Evolutionary conservation across 2,888 invertebrate genomes (phyloP).

Genomic region (Lobophora halterata): DNA sequence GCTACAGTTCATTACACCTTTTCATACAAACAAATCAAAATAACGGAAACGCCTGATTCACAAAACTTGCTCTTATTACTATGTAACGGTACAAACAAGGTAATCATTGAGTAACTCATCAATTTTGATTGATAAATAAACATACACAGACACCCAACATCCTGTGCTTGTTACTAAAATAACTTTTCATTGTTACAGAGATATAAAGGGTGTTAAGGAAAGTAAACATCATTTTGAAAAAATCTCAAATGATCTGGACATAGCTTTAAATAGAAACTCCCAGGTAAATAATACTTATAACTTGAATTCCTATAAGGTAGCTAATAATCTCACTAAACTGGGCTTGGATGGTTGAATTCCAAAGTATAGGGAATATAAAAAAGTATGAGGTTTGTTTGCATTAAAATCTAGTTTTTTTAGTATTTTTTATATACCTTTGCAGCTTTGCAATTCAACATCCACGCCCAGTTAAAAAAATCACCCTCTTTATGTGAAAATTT

Average conservation of each 20-base stretch:
- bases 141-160: constrained; percentile 30
- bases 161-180: constrained; percentile 21
- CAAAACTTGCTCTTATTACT: background rate
- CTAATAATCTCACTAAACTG: too few relatives aligned
- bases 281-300: constrained; percentile 84
- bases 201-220: constrained; percentile 95
- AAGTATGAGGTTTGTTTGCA: too few relatives aligned
- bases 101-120: constrained; percentile 30
- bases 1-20: too few relatives aligned
- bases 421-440: too few relatives aligned
- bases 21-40: background rate
- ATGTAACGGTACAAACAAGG: constrained; percentile 2
- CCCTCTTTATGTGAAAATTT: too few relatives aligned
- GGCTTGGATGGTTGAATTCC: too few relatives aligned
- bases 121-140: constrained; percentile 30
- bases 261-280: constrained; percentile 91
- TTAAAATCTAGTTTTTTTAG: too few relatives aligned
- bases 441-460: too few relatives aligned
- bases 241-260: constrained; percentile 94
- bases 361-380: too few relatives aligned
- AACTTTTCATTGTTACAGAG: constrained; percentile 79
- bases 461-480: too few relatives aligned
- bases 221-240: constrained; percentile 95
- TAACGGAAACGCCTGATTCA: too few relatives aligned
- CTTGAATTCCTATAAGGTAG: too few relatives aligned